Evolutionary conservation across 2,888 invertebrate genomes (phyloP).

Genomic region (Cyclophora punctaria): DNA sequence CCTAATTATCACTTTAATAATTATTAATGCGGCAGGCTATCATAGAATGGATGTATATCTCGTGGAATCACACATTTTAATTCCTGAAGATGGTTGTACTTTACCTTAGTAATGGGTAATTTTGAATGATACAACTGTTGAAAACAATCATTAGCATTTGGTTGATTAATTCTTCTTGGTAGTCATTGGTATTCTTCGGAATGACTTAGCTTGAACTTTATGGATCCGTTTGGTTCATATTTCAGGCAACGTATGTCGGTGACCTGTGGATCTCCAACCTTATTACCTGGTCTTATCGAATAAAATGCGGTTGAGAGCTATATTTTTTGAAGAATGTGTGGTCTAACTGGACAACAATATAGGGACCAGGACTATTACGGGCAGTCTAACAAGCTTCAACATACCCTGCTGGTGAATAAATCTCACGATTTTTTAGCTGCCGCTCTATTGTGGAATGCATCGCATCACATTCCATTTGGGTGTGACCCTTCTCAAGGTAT

Average conservation of each 20-base stretch:
- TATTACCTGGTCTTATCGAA: constrained; percentile 12
- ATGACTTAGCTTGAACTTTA: not conserved
- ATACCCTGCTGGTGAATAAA: no score
- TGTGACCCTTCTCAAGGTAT: no score
- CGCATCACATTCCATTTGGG: no score
- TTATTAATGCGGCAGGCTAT: not conserved
- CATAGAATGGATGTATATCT: constrained; percentile 1
- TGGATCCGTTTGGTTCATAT: constrained; percentile 3
- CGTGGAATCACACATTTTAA: constrained; percentile 1
- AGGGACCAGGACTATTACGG: no score
- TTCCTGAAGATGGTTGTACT: constrained; percentile 2
- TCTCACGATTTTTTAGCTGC: no score
- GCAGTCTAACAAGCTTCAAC: no score
- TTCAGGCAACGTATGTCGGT: constrained; percentile 10
- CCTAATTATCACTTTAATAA: no score
- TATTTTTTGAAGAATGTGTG: constrained; percentile 8
- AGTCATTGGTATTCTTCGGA: not conserved
- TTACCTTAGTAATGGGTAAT: constrained; percentile 1
- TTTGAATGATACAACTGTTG: not conserved
- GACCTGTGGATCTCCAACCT: constrained; percentile 7
- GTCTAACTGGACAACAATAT: constrained; percentile 10
- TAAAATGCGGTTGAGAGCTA: constrained; percentile 7
- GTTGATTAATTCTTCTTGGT: not conserved
- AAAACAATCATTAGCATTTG: not conserved
- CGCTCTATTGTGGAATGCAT: no score